Evolutionary conservation across 2,797 vertebrate genomes (phyloP).

Genomic region (Coranthus polyacanthus): DNA sequence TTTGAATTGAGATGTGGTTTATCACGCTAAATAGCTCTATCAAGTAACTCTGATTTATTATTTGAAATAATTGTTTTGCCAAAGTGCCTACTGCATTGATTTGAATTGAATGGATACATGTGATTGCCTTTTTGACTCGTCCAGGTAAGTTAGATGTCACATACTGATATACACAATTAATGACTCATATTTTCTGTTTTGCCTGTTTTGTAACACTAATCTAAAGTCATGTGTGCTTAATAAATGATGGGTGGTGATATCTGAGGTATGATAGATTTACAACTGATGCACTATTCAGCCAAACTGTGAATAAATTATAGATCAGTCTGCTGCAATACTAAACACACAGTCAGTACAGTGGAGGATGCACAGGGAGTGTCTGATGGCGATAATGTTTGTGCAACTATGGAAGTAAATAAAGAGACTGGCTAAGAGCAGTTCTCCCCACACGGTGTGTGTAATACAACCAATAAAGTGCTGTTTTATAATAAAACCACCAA

Average conservation of each 20-base stretch:
- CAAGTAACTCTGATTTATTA: slow-evolving; percentile 14
- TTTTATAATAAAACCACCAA: slow-evolving; percentile 36
- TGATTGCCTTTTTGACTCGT: neutral
- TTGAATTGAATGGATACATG: slow-evolving; percentile 1
- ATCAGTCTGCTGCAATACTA: slow-evolving; percentile 66
- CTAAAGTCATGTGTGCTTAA: slow-evolving; percentile 12
- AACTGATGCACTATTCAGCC: slow-evolving; percentile 70
- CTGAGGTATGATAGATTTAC: slow-evolving; percentile 32
- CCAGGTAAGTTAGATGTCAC: slow-evolving; percentile 1
- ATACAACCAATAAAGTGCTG: slow-evolving; percentile 60
- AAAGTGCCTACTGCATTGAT: slow-evolving; percentile 59
- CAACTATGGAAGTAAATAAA: slow-evolving; percentile 12
- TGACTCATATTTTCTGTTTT: neutral
- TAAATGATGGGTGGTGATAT: slow-evolving; percentile 29
- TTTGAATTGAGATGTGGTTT: slow-evolving; percentile 13
- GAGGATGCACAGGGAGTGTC: slow-evolving; percentile 22
- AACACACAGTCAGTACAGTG: slow-evolving; percentile 37
- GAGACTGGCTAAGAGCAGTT: slow-evolving; percentile 13
- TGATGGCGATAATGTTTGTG: slow-evolving; percentile 25
- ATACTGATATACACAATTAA: neutral
- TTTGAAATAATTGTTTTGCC: slow-evolving; percentile 35
- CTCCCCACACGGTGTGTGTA: slow-evolving; percentile 32
- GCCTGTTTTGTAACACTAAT: slow-evolving; percentile 17
- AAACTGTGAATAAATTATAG: slow-evolving; percentile 78
- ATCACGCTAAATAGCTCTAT: slow-evolving; percentile 9